A percentile compares a stretch with the other conserved stretches of the same genome.
phyloP scores from a whole-genome alignment of 2,888 invertebrate species.

The Diogma glabrata region DNA sequence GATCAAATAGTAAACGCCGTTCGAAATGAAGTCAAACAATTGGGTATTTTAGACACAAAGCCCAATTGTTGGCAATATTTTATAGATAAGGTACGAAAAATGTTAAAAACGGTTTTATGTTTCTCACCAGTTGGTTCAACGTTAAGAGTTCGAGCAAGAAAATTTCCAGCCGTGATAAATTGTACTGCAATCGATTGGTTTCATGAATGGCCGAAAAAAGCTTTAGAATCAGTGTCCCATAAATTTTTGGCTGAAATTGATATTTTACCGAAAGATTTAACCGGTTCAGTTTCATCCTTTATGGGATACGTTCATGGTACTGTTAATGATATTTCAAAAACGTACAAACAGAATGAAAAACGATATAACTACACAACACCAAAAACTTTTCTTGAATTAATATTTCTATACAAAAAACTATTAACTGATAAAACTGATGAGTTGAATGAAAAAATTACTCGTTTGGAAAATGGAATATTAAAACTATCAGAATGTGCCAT shows the following conservation, averaged over 20 bases:
- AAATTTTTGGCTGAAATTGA: conserved; percentile 70
- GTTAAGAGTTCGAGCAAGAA: conserved; percentile 71
- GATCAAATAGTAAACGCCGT: conserved; percentile 74
- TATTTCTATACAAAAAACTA: conserved; percentile 66
- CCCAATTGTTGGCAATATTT: conserved; percentile 96
- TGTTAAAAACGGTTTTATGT: conserved; percentile 63
- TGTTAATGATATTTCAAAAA: conserved; percentile 72
- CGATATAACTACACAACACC: conserved; percentile 95
- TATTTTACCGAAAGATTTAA: conserved; percentile 51
- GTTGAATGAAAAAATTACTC: conserved; percentile 59
- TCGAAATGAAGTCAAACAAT: conserved; percentile 65
- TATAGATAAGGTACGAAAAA: conserved; percentile 74
- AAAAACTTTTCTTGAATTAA: conserved; percentile 89
- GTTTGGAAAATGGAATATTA: conserved; percentile 79
- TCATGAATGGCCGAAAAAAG: conserved; percentile 91
- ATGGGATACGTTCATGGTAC: conserved; percentile 86
- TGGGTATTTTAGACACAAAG: conserved; percentile 70
- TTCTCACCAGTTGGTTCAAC: conserved; percentile 92
- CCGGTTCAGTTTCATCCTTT: conserved; percentile 61
- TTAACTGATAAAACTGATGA: conserved; percentile 54
- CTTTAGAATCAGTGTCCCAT: conserved; percentile 76
- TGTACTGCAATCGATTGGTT: conserved; percentile 96
- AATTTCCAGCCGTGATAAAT: conserved; percentile 89
- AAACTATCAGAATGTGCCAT: conserved; percentile 76
- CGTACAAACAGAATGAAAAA: conserved; percentile 72